These are phyloP conservation scores for Atrina japonica DNA, from an alignment of 2,888 invertebrate genomes.

Conservation along the genomic window DNA sequence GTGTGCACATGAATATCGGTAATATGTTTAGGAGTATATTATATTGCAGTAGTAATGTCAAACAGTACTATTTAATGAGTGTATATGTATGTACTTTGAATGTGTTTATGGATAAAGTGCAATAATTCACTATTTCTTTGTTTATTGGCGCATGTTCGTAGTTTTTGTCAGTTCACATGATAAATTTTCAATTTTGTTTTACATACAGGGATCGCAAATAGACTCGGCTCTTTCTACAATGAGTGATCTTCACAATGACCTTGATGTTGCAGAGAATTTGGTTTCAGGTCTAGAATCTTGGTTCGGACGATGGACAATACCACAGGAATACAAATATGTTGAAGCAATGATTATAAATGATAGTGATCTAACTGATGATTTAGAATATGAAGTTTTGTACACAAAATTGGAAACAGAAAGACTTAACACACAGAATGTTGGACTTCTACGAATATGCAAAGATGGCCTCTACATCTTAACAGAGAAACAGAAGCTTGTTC, in stretches of 20 bases:
- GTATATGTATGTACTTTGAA: too few relatives aligned
- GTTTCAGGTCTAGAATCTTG: constrained; percentile 65
- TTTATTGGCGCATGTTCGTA: too few relatives aligned
- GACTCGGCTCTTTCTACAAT: constrained; percentile 54
- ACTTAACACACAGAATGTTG: constrained; percentile 47
- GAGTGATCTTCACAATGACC: constrained; percentile 69
- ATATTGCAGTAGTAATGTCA: too few relatives aligned
- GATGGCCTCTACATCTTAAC: constrained; percentile 61
- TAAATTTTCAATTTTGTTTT: too few relatives aligned
- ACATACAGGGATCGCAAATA: constrained; percentile 64
- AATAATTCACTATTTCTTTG: too few relatives aligned
- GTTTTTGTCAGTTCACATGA: too few relatives aligned
- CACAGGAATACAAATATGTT: constrained; percentile 48
- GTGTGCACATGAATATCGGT: too few relatives aligned
- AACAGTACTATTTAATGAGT: too few relatives aligned
- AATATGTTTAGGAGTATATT: too few relatives aligned
- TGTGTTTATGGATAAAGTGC: too few relatives aligned
- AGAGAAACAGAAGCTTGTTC: constrained; percentile 52
- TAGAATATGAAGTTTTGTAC: constrained; percentile 61
- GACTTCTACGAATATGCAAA: constrained; percentile 50
- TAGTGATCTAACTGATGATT: constrained; percentile 60
- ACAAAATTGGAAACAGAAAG: constrained; percentile 50
- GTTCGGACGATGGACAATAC: constrained; percentile 67
- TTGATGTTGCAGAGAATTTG: constrained; percentile 66
- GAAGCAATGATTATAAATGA: constrained; percentile 58